Evolutionary conservation across 2,113 vertebrate genomes (phyloP), one percentile per base, ranked within the genome.

Genomic region (Megalops atlanticus): DNA sequence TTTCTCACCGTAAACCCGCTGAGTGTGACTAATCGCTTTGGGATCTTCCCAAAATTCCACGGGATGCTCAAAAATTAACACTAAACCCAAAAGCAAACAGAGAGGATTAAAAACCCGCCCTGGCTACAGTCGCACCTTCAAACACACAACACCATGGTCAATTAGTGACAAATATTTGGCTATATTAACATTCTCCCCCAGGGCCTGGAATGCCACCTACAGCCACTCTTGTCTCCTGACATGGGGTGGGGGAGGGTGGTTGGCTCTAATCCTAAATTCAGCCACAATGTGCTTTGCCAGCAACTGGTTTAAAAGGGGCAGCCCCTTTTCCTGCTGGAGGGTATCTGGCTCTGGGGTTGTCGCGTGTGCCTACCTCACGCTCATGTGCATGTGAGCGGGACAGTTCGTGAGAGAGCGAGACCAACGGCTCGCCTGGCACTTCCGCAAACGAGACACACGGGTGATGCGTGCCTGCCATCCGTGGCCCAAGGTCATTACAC

Each of bases 71-170:
- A 33, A 82, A 87, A 84, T 81, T 79, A n/a, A 89, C 89, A 82
- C 84, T 85, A 80, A 89, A 77, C 84, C 86, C 40, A 18, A 83
- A 80, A 86, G 85, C 83, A 91, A 91, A 92, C 86, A 85, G 74
- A n/a, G n/a, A 76, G 85, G 88, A 90, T 90, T 91, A 88, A 47
- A 86, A 80, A 39, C 35, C 80, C 85, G 83, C 77, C 80, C 41
- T 41, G 77, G 86, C 87, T 88, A 83, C 77, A 71, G 89, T 80
- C 86, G 82, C 86, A 84, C 82, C 82, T 88, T 85, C 80, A 54
- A n/a, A 21, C 84, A 87, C 83, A 86, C 83, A 85, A 80, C 84
- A 83, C 80, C 85, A 84, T 58, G 86, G 83, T 87, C 41, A 88
- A 89, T 88, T 80, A 85, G 82, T 72, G 78, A 79, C 82, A 81